These are phyloP conservation scores for Fistularia commersonii DNA, from an alignment of 2,797 vertebrate species.

Conservation along the genomic window DNA sequence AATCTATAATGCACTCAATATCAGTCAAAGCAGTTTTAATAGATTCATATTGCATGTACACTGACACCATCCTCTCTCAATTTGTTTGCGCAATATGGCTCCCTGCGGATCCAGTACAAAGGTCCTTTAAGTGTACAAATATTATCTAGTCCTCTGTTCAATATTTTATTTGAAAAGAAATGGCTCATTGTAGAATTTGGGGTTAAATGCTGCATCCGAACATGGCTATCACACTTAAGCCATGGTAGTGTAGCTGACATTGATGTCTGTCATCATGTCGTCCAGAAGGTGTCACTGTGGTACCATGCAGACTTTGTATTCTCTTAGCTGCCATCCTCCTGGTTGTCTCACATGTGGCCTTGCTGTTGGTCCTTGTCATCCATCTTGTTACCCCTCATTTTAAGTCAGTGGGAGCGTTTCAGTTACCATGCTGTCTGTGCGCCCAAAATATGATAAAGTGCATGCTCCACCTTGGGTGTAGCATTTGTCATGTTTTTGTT, in stretches of 20 bases:
- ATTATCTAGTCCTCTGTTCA: too few relatives aligned
- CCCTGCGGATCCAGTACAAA: too few relatives aligned
- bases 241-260: not conserved
- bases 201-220: constrained; percentile 1
- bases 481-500: constrained; percentile 9
- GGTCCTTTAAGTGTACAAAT: too few relatives aligned
- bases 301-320: constrained; percentile 19
- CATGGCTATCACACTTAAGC: constrained; percentile 1
- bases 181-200: not conserved
- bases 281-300: constrained; percentile 71
- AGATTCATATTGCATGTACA: not conserved
- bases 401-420: constrained; percentile 17
- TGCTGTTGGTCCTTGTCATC: constrained; percentile 52
- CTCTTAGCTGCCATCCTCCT: constrained; percentile 48
- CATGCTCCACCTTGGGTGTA: constrained; percentile 14
- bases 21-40: not conserved
- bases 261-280: constrained; percentile 15
- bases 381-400: constrained; percentile 54
- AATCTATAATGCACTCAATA: not conserved
- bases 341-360: constrained; percentile 32
- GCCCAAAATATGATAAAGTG: constrained; percentile 3
- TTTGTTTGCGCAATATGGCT: too few relatives aligned
- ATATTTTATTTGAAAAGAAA: too few relatives aligned
- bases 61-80: too few relatives aligned
- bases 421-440: constrained; percentile 7